Conservation (phyloP, 2,797 vertebrate species). For the Cetoscarus ocellatus region DNA sequence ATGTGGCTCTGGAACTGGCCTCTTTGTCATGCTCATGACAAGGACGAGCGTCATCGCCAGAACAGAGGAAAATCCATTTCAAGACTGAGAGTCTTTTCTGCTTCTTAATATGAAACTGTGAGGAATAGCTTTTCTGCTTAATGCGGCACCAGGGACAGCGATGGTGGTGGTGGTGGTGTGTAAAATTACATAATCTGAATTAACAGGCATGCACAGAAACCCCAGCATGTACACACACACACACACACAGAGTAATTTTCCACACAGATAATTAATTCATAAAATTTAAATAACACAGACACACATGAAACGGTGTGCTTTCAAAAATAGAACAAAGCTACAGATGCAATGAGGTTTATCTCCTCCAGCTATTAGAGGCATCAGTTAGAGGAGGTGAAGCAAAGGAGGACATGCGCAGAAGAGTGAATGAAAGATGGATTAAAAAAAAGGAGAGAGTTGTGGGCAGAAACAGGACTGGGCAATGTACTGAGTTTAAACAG, state of each 20-base stretch:
- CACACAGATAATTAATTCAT: slow-evolving; percentile 56
- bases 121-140: slow-evolving; percentile 43
- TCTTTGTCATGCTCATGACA: slow-evolving; percentile 2
- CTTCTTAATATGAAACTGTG: slow-evolving; percentile 38
- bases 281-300: slow-evolving; percentile 55
- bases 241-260: slow-evolving; percentile 12
- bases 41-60: background rate
- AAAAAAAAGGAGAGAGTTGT: slow-evolving; percentile 8
- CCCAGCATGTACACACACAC: slow-evolving; percentile 6
- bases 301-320: slow-evolving; percentile 16
- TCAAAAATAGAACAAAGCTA: slow-evolving; percentile 44
- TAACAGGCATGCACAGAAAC: slow-evolving; percentile 20
- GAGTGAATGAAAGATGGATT: slow-evolving; percentile 11
- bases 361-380: slow-evolving; percentile 19
- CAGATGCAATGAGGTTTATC: slow-evolving; percentile 11
- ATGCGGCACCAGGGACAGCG: slow-evolving; percentile 26
- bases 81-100: slow-evolving; percentile 19
- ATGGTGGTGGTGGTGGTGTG: slow-evolving; percentile 24
- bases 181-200: slow-evolving; percentile 54
- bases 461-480: too few species aligned
- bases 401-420: slow-evolving; percentile 6
- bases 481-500: too few species aligned
- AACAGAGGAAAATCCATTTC: slow-evolving; percentile 36
- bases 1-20: slow-evolving; percentile 1
- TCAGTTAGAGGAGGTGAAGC: slow-evolving; percentile 13